Conservation (phyloP, 2,113 vertebrate genomes). For the Hirundichthys speculiger region DNA sequence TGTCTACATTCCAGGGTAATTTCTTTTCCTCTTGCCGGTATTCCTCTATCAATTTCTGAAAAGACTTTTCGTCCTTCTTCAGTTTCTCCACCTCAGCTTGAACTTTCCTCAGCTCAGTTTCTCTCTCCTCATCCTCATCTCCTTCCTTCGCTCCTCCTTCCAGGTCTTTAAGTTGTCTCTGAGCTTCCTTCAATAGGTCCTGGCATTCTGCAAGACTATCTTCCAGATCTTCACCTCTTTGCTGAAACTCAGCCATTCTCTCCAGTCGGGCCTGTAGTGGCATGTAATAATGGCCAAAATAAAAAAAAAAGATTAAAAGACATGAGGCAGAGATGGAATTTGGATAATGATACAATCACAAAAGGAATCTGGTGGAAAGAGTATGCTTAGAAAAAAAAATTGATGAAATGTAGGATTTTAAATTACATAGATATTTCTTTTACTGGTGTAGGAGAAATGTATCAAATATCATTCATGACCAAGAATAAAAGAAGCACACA, state of each 20-base stretch:
- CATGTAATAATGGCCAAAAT: not conserved
- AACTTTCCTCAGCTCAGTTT: conserved; percentile 74
- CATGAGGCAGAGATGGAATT: not conserved
- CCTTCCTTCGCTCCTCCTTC: conserved; percentile 53
- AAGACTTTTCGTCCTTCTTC: conserved; percentile 81
- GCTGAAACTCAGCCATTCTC: conserved; percentile 88
- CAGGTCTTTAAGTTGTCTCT: conserved; percentile 79
- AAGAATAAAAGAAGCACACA: no score
- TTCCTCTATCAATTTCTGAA: conserved; percentile 83
- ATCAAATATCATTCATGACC: no score
- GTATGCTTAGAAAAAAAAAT: no score
- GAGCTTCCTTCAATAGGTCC: conserved; percentile 79
- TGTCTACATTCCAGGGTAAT: conserved; percentile 92
- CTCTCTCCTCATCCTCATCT: conserved; percentile 26
- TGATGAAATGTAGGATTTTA: no score
- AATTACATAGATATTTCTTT: no score
- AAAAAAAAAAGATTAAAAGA: not conserved
- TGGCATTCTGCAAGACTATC: conserved; percentile 81
- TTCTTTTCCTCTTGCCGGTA: conserved; percentile 85
- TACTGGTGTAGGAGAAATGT: no score
- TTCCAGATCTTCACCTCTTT: conserved; percentile 87
- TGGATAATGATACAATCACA: no score
- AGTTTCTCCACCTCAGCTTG: conserved; percentile 83
- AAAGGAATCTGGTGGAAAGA: no score
- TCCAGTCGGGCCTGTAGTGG: conserved; percentile 85